Evolutionary conservation across 2,797 vertebrate species (phyloP).

Genomic region (Argyrosomus regius): DNA sequence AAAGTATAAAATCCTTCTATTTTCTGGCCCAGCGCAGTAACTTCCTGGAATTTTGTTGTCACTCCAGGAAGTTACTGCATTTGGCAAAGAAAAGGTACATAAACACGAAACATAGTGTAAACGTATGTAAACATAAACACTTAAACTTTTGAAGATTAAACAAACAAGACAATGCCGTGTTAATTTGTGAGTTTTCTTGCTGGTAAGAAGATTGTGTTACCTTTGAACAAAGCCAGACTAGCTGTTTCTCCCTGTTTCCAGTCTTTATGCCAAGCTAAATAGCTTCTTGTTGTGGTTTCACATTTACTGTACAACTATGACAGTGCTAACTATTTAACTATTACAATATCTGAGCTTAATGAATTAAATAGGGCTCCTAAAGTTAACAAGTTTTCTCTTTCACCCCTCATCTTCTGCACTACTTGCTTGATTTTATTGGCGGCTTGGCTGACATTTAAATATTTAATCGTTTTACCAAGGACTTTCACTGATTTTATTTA

Average conservation of each 20-base stretch:
- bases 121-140: too few species aligned
- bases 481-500: not conserved
- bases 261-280: conserved; percentile 1
- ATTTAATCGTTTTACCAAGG: not conserved
- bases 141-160: not conserved
- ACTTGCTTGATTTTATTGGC: not conserved
- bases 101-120: too few species aligned
- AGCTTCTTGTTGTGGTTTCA: not conserved
- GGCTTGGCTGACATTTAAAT: not conserved
- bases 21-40: not conserved
- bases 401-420: not conserved
- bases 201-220: too few species aligned
- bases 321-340: not conserved
- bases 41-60: not conserved
- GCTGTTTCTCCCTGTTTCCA: not conserved
- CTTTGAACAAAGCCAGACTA: too few species aligned
- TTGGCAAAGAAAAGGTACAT: not conserved
- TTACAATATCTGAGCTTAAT: not conserved
- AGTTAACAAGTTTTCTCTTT: not conserved
- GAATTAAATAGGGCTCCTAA: not conserved
- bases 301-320: not conserved
- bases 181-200: not conserved
- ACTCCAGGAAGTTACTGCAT: not conserved
- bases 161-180: not conserved
- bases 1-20: too few species aligned